Base-by-base conservation (phyloP, 2,888 invertebrate genomes). In the Papilio gigon region DNA sequence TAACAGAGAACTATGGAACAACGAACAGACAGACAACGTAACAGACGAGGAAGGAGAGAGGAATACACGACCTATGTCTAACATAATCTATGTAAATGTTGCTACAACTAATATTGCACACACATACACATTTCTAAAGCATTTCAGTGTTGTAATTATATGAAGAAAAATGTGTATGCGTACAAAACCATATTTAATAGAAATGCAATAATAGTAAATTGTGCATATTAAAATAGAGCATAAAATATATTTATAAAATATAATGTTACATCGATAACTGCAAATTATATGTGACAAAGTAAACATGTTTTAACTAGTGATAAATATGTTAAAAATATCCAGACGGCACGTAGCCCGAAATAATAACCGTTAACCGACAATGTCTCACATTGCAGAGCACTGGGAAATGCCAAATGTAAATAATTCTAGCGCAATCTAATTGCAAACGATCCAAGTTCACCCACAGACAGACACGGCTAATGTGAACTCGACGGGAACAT, bases 61-160 rank as follows among this genome's bases (percentile, higher is more conserved):
- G 72, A 74, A 74, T 71, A 76, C 79, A 79, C 80, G 77, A 84
- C 77, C 66, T 82, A 82, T 78, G 77, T 80, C 83, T 88, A 88
- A 85, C 85, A 84, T 86, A 81, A 83, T 80, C 74, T 82, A 83
- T 82, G 84, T 86, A 84, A 85, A 85, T 84, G 84, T 84, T 79
- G 71, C 82, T 89, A 89, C 72, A 90, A 88, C 90, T 92, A 91
- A 91, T 92, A 92, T 92, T 92, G 92, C 92, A 92, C 92, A 90
- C 92, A 92, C 92, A 92, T 92, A 92, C 91, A 92, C 90, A 92
- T 89, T 89, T 86, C 83, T 83, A 83, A 85, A 86, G 83, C 80
- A 80, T 84, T 84, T 78, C 83, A 83, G 73, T 77, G 78, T 81
- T 81, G 72, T 81, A 84, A 85, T 81, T 77, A 83, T 82, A 59